Evolutionary conservation across 2,113 vertebrate genomes (phyloP).

Genomic region (Labeo rohita): DNA sequence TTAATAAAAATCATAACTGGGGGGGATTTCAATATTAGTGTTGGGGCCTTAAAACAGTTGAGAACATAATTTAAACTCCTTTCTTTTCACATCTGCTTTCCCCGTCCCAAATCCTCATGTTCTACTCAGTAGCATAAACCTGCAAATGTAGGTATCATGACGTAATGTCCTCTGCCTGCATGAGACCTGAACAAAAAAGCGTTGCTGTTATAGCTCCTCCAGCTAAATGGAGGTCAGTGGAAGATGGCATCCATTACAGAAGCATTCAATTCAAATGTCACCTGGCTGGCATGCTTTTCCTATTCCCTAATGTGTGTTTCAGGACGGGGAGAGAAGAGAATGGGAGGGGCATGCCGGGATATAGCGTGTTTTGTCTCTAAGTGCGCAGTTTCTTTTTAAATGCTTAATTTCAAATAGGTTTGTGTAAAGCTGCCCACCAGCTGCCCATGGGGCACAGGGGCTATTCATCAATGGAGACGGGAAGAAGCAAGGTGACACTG

Average conservation of each 20-base stretch:
- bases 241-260: conserved; percentile 76
- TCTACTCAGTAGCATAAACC: not conserved
- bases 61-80: not conserved
- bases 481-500: conserved; percentile 75
- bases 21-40: too few species aligned
- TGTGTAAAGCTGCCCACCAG: conserved; percentile 44
- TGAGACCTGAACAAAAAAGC: conserved; percentile 68
- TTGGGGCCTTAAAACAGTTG: not conserved
- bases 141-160: conserved; percentile 68
- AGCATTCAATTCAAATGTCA: conserved; percentile 81
- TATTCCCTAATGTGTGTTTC: conserved; percentile 67
- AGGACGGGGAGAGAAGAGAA: conserved; percentile 2
- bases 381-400: conserved; percentile 51
- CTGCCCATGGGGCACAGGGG: conserved; percentile 42
- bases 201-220: conserved; percentile 67
- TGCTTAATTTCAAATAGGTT: conserved; percentile 60
- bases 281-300: conserved; percentile 70
- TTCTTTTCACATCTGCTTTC: not conserved
- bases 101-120: not conserved
- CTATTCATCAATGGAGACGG: conserved; percentile 65
- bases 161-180: conserved; percentile 68
- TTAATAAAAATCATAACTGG: too few species aligned
- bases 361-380: conserved; percentile 63
- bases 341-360: conserved; percentile 34
- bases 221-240: conserved; percentile 76